Percentiles rank a stretch among this genome's conserved stretches.
Conservation (phyloP, 2,797 vertebrate species). For the Microchirus variegatus region DNA sequence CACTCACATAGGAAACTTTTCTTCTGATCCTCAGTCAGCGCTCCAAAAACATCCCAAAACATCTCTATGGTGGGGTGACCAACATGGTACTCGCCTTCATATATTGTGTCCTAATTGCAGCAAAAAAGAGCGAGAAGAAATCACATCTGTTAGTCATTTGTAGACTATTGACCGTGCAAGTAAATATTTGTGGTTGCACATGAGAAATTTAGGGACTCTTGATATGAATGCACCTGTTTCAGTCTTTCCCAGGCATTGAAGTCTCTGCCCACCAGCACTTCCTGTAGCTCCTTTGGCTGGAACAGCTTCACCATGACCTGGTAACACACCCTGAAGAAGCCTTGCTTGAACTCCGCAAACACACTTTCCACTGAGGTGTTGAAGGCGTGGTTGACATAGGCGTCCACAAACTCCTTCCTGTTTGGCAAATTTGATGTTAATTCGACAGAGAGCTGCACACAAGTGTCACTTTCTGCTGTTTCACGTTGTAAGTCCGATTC, state of each 20-base stretch:
- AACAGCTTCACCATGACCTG: slow-evolving; percentile 86
- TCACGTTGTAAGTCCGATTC: no score
- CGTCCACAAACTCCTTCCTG: slow-evolving; percentile 89
- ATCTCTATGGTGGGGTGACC: slow-evolving; percentile 83
- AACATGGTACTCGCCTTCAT: slow-evolving; percentile 75
- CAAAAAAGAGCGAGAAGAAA: background rate
- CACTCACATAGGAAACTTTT: slow-evolving; percentile 92
- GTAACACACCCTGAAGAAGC: slow-evolving; percentile 92
- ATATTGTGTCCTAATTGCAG: slow-evolving; percentile 84
- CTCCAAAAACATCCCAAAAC: slow-evolving; percentile 95
- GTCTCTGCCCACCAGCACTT: slow-evolving; percentile 88
- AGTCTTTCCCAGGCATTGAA: slow-evolving; percentile 89
- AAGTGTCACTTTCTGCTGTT: no score
- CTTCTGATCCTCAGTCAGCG: slow-evolving; percentile 88
- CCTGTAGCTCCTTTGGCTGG: slow-evolving; percentile 88
- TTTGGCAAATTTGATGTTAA: background rate
- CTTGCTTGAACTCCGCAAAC: slow-evolving; percentile 88
- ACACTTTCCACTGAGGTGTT: slow-evolving; percentile 85
- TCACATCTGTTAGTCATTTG: background rate
- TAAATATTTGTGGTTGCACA: background rate
- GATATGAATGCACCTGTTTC: slow-evolving; percentile 82
- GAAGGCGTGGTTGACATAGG: slow-evolving; percentile 88
- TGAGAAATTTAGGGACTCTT: background rate
- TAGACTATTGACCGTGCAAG: background rate
- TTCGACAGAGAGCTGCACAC: background rate